Evolutionary conservation across 2,888 invertebrate genomes (phyloP), one percentile per base, ranked within the genome.

Genomic region (Eueremaeus valkanovi): DNA sequence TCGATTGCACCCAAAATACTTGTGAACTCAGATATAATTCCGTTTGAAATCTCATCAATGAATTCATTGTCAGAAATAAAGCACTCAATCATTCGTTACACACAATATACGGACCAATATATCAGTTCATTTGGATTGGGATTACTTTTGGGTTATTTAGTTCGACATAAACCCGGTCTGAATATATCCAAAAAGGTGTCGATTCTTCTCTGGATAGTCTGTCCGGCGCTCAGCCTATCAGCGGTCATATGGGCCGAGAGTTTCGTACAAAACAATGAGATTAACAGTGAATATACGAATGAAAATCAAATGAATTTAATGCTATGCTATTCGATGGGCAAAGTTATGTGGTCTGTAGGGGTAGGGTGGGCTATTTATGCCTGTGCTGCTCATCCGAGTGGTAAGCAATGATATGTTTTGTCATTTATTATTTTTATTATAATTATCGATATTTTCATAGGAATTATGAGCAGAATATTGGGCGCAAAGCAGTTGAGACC

Each of bases 381-480:
- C 51, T 51, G 51, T n/a, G 16, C 51, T 51, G n/a, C 51, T n/a
- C 13, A n/a, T 16, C 16, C 6, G 21, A n/a, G 11, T 16, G 51
- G 51, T 51, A 42, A 11, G 42, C 13, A 42, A 8, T 13, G 42
- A 13, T 42, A 42, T 42, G 42, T 42, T 11, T 13, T 42, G 42
- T 42, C 8, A 42, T 11, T 11, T 42, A 42, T 11, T 42, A 42
- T 11, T 42, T 11, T 13, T 51, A n/a, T 13, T 21, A n/a, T n/a
- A 51, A 51, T 51, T 51, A 51, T 51, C n/a, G n/a, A 51, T 51
- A 51, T 51, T 51, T 13, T 51, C n/a, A 51, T n/a, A 51, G 51
- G 51, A 13, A 51, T 51, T n/a, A 51, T 51, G 51, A 51, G n/a
- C 9, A 13, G n/a, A 8, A n/a, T 51, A 21, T 21, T 51, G 6